A percentile compares a stretch with the other conserved stretches of the same genome.
Conservation (phyloP, 1,140 invertebrate species). For the Linepithema humile region DNA sequence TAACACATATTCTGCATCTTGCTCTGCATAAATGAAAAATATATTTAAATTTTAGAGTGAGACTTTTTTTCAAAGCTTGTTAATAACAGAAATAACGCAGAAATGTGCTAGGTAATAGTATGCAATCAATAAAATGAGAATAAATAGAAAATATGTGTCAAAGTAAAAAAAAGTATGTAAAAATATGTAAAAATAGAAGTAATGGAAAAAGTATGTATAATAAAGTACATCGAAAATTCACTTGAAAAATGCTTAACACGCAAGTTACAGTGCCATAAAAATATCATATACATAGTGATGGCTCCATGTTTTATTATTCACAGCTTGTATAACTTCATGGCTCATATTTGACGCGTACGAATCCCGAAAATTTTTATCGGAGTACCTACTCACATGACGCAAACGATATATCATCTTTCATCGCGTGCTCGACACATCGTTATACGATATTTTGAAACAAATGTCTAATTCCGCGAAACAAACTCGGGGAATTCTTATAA, state of each 20-base stretch:
- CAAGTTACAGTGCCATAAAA: neutral
- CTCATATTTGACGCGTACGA: neutral
- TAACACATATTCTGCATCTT: no score
- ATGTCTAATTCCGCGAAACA: neutral
- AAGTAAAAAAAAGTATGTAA: no score
- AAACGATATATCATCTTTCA: slow-evolving; percentile 21
- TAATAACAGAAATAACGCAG: no score
- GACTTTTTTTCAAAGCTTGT: no score
- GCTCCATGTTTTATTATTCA: neutral
- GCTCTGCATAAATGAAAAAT: no score
- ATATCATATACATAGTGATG: no score
- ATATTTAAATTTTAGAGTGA: no score
- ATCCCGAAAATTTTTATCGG: neutral
- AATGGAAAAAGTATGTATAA: no score
- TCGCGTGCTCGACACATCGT: neutral
- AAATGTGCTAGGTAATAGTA: no score
- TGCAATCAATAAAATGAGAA: no score
- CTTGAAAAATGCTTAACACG: neutral
- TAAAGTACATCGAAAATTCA: slow-evolving; percentile 20
- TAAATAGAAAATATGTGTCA: no score
- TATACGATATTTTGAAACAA: neutral
- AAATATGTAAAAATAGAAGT: no score
- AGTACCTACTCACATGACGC: neutral
- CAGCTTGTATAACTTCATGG: neutral
- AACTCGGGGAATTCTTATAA: neutral